These are phyloP conservation scores for Apamea crenata DNA, from an alignment of 2,888 invertebrate genomes.

Conservation along the genomic window DNA sequence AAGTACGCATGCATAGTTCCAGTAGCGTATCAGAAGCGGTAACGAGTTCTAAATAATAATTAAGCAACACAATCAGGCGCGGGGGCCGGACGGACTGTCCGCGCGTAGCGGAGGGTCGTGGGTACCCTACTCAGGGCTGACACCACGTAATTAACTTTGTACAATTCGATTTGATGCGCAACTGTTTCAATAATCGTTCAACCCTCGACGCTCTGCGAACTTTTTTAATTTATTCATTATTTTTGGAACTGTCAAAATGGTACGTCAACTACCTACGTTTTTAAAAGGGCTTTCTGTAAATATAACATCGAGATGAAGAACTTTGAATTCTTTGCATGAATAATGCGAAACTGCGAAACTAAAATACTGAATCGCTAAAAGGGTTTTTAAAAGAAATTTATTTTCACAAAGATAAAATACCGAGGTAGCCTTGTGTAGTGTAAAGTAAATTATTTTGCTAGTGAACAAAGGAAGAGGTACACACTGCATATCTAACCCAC, in stretches of 20 bases:
- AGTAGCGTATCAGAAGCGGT: conserved; percentile 58
- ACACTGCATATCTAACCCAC: background rate
- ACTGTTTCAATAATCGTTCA: conserved; percentile 80
- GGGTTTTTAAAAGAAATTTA: conserved; percentile 37
- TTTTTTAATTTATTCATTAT: conserved; percentile 65
- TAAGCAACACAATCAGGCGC: conserved; percentile 70
- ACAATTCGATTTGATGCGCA: conserved; percentile 83
- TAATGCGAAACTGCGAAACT: conserved; percentile 35
- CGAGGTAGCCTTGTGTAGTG: conserved; percentile 4
- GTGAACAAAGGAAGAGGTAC: conserved; percentile 29
- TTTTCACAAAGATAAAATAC: conserved; percentile 46
- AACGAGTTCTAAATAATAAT: conserved; percentile 75
- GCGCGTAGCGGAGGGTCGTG: conserved; percentile 61
- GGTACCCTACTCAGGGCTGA: conserved; percentile 80
- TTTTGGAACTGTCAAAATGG: conserved; percentile 50
- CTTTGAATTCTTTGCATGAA: conserved; percentile 21
- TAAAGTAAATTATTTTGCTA: conserved; percentile 28
- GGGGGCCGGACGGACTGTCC: conserved; percentile 57
- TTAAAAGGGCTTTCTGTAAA: conserved; percentile 31
- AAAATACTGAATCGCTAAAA: conserved; percentile 42
- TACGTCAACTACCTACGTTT: conserved; percentile 24
- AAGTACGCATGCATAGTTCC: conserved; percentile 32
- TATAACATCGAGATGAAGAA: conserved; percentile 36
- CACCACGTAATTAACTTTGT: conserved; percentile 84
- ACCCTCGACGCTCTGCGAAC: conserved; percentile 63